Base-by-base conservation (phyloP, 2,113 vertebrate genomes). In the Panthera leo region DNA sequence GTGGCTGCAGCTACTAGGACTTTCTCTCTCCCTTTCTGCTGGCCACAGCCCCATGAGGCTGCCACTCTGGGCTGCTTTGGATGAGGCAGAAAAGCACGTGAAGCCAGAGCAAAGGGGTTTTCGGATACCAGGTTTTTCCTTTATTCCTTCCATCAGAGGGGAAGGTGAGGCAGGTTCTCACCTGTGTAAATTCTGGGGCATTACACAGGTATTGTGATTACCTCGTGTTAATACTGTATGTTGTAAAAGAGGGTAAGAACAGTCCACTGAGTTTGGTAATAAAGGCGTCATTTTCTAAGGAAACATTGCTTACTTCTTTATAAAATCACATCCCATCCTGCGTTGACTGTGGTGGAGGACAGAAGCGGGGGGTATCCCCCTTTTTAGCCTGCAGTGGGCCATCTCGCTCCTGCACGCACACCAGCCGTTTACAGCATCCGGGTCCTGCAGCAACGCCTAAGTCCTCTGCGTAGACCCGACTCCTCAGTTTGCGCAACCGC, bases 391-490 rank as follows among this genome's bases (percentile, higher is more conserved):
- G n/a, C 9, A 70, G 27, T 4, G 18, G 7, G 3, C 25, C 55
- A 67, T 73, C 18, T 73, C 27, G 3, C 67, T 80, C 75, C 9
- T 1, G 68, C 68, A 51, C 19, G 84, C 2, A 15, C 16, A 29
- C 1, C 16, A 73, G 29, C 80, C 53, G 29, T 3, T 48, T 21
- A 71, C 45, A 78, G 68, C 25, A 39, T 36, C 48, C 18, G 25
- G 45, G 48, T 51, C 36, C 76, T 13, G 15, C 1, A 42, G 29
- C 27, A 21, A 89, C 78, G 34, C 21, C 5, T 42, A 63, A 25
- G 25, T 31, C 14, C 18, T 2, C 8, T 12, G 21, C 2, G 7
- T 13, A 48, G 5, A 7, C 11, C 0, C 39, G 14, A 42, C n/a
- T 39, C 13, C 53, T 58, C 39, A 1, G 25, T 42, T 14, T 15